Base-by-base conservation (phyloP, 2,797 vertebrate genomes). In the Syngnathus acus region DNA sequence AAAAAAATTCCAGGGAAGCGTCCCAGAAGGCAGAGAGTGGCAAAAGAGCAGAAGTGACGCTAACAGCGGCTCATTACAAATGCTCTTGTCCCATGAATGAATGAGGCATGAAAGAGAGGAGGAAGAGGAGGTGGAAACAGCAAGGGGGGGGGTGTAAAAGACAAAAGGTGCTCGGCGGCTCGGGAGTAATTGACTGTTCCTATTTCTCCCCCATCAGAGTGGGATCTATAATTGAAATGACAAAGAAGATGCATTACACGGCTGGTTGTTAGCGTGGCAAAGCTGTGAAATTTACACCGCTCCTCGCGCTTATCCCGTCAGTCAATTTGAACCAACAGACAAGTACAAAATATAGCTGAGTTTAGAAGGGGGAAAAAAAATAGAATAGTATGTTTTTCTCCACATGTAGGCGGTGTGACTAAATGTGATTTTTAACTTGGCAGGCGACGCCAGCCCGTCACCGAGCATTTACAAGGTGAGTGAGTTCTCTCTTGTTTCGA, bases 161-260 rank as follows among this genome's bases (percentile, higher is more conserved):
- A 6, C 63, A 42, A 64, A 55, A 76, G 61, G 48, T 62, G 73
- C 40, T 70, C 48, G 72, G 23, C 6, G 40, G 69, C 45, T 62
- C 23, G 21, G 13, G 72, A 62, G 80, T 92, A 86, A 91, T 88
- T 90, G 88, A 90, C 32, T 57, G 26, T 16, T 55, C 23, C 23
- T 32, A 3, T 26, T 21, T 50, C 19, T 50, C 9, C n/a, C 26
- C 63, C 62, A 80, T 90, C 88, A 88, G 89, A 90, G 87, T 84
- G 83, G 86, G 86, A 91, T 90, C 90, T 91, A 77, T 92, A 92
- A 92, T 92, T 91, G 91, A 92, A 92, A 89, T 91, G 91, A 91
- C 91, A 92, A 91, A 91, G 84, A 91, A 92, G 90, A 91, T 89
- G 87, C 88, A 92, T 91, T 74, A 77, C 85, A 76, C 50, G 72